These are phyloP conservation scores for Pseudomugil gertrudae DNA, from an alignment of 2,797 vertebrate genomes.

Conservation along the genomic window DNA sequence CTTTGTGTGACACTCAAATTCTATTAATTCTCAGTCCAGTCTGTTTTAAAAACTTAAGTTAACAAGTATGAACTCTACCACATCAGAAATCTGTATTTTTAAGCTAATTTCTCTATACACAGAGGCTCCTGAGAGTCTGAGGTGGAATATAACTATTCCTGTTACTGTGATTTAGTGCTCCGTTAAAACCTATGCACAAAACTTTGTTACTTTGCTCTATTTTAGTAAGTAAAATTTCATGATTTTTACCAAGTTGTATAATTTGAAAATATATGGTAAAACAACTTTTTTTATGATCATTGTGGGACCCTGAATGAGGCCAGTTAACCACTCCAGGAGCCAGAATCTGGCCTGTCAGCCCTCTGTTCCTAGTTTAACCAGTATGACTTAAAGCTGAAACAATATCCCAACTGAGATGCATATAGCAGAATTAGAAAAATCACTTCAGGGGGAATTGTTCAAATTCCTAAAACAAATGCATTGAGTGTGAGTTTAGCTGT, in stretches of 20 bases:
- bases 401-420: too few species aligned
- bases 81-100: not conserved
- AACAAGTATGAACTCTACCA: not conserved
- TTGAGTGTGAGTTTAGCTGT: not conserved
- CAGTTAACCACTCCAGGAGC: too few species aligned
- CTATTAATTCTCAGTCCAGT: not conserved
- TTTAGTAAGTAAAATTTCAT: not conserved
- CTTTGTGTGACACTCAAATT: not conserved
- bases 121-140: not conserved
- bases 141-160: not conserved
- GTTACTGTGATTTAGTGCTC: too few species aligned
- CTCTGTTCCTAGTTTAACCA: too few species aligned
- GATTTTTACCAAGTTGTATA: not conserved
- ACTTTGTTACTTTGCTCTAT: not conserved
- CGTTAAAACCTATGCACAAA: not conserved
- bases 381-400: too few species aligned
- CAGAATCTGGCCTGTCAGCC: too few species aligned
- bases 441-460: too few species aligned
- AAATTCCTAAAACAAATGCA: too few species aligned
- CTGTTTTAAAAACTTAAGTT: not conserved
- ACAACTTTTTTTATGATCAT: not conserved
- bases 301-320: too few species aligned
- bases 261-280: not conserved
- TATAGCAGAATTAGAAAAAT: too few species aligned
- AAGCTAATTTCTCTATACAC: not conserved